Conservation (phyloP, 2,113 vertebrate species). For the Bungarus multicinctus region DNA sequence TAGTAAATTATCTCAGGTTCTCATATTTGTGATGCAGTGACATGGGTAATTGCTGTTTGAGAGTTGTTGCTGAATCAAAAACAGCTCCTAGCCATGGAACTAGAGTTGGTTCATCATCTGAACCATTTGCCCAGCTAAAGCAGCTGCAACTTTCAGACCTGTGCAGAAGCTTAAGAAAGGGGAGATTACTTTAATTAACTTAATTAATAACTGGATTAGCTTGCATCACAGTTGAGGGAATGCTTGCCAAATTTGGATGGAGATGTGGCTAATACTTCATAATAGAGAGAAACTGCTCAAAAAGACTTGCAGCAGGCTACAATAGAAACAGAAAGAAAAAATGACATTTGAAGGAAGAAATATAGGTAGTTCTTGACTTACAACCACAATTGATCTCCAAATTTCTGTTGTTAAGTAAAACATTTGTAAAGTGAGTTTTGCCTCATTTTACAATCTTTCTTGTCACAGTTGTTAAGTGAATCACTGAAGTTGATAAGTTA, state of each 20-base stretch:
- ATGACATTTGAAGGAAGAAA: background rate
- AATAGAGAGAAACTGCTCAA: background rate
- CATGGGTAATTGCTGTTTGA: background rate
- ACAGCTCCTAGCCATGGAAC: background rate
- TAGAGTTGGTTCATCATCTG: background rate
- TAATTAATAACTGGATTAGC: background rate
- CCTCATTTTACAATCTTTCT: too few species aligned
- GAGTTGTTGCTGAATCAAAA: background rate
- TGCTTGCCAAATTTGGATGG: background rate
- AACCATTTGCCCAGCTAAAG: background rate
- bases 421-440: too few species aligned
- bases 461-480: too few species aligned
- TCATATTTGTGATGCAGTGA: background rate
- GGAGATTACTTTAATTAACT: background rate
- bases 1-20: background rate
- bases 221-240: background rate
- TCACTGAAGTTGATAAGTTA: too few species aligned
- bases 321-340: background rate
- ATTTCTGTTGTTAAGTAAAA: too few species aligned
- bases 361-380: too few species aligned
- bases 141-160: background rate
- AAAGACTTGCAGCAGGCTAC: background rate
- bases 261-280: background rate
- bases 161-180: background rate
- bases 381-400: too few species aligned